Evolutionary conservation across 2,113 vertebrate species (phyloP).

Genomic region (Apeltes quadracus): DNA sequence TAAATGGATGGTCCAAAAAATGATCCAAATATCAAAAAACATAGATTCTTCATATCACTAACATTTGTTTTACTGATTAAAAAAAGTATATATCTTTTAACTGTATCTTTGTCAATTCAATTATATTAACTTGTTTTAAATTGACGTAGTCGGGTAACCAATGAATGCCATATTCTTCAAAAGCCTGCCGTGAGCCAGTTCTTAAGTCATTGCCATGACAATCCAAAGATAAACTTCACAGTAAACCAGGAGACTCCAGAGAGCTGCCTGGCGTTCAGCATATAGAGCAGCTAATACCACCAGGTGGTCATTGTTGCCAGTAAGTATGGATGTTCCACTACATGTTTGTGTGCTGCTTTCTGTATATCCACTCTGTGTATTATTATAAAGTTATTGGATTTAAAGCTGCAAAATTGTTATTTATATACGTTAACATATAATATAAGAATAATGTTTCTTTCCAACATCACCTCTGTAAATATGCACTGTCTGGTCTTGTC

Average conservation of each 20-base stretch:
- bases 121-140: not conserved
- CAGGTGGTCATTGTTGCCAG: not conserved
- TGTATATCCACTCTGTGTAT: not conserved
- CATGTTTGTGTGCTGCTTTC: not conserved
- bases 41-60: not conserved
- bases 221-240: not conserved
- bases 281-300: constrained; percentile 34
- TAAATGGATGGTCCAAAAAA: not conserved
- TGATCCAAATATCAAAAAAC: not conserved
- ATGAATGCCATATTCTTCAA: not conserved
- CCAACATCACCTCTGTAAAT: not conserved
- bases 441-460: not conserved
- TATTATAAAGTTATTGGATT: not conserved
- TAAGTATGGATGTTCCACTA: not conserved
- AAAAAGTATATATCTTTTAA: not conserved
- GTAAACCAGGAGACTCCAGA: constrained; percentile 7
- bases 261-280: not conserved
- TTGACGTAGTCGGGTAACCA: not conserved
- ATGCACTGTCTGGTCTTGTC: not conserved
- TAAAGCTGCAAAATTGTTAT: not conserved
- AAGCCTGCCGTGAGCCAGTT: not conserved
- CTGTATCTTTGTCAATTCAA: not conserved
- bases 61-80: not conserved
- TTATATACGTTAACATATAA: not conserved
- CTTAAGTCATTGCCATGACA: constrained; percentile 6